phyloP scores from a whole-genome alignment of 2,113 vertebrate species.

The Mus pahari region DNA sequence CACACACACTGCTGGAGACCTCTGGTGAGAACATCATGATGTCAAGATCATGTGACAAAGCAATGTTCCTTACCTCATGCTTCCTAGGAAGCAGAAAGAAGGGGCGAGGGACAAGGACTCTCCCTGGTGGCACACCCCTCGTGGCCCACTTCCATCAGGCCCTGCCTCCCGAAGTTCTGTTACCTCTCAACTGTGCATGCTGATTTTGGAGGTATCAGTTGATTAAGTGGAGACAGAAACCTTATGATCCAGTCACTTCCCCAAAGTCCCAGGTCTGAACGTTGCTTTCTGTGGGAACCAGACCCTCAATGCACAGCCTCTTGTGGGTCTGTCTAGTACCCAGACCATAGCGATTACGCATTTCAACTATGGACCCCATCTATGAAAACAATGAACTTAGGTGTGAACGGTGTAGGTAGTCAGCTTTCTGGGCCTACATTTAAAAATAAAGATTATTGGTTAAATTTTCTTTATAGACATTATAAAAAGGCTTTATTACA shows the following conservation, averaged over 20 bases:
- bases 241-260: neutral
- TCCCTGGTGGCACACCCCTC: neutral
- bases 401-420: neutral
- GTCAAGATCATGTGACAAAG: neutral
- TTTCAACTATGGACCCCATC: neutral
- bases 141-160: neutral
- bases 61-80: neutral
- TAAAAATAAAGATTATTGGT: neutral
- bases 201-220: neutral
- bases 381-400: conserved; percentile 47
- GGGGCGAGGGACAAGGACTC: neutral
- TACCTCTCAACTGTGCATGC: no score
- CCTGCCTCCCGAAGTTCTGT: neutral
- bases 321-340: neutral
- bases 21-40: neutral
- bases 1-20: neutral
- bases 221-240: neutral
- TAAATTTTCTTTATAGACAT: neutral
- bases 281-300: neutral
- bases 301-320: neutral
- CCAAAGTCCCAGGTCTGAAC: neutral
- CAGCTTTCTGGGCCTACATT: neutral
- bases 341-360: neutral
- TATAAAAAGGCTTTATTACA: conserved; percentile 17
- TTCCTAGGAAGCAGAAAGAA: neutral